Conservation (phyloP, 2,113 vertebrate genomes). For the Bothrops jararaca region DNA sequence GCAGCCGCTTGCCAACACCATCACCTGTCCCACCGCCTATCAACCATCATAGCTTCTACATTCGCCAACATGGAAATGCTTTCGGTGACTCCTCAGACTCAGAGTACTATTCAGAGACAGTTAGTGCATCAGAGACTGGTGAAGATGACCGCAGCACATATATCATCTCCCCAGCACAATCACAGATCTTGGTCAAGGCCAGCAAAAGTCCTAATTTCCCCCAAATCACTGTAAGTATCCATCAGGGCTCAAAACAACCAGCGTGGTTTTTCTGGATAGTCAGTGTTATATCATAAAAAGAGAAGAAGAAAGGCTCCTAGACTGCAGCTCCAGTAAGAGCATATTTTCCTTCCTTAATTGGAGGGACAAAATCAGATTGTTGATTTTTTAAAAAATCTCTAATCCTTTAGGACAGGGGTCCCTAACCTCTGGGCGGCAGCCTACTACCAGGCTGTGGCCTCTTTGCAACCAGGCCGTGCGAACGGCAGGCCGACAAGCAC, state of each 20-base stretch:
- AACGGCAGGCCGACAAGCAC: not conserved
- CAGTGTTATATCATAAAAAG: not conserved
- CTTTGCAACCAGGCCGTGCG: not conserved
- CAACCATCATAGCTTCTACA: constrained; percentile 77
- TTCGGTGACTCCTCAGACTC: constrained; percentile 79
- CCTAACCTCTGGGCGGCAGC: not conserved
- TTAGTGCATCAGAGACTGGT: constrained; percentile 74
- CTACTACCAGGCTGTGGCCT: not conserved
- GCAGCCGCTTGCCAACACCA: constrained; percentile 61
- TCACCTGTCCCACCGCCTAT: constrained; percentile 72
- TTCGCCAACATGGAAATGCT: constrained; percentile 63
- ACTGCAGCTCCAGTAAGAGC: not conserved
- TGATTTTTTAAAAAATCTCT: not conserved
- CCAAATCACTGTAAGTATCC: constrained; percentile 73
- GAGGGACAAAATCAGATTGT: not conserved
- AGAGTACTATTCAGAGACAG: constrained; percentile 78
- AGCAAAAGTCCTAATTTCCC: constrained; percentile 83
- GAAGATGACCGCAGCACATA: constrained; percentile 69
- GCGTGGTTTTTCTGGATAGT: not conserved
- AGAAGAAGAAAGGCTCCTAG: not conserved
- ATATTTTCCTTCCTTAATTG: not conserved
- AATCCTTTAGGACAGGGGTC: not conserved
- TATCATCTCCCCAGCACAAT: constrained; percentile 65
- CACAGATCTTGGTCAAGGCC: constrained; percentile 81
- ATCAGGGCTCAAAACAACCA: rapidly evolving